phyloP scores from a whole-genome alignment of 2,797 vertebrate species.

The Tinamus major region DNA sequence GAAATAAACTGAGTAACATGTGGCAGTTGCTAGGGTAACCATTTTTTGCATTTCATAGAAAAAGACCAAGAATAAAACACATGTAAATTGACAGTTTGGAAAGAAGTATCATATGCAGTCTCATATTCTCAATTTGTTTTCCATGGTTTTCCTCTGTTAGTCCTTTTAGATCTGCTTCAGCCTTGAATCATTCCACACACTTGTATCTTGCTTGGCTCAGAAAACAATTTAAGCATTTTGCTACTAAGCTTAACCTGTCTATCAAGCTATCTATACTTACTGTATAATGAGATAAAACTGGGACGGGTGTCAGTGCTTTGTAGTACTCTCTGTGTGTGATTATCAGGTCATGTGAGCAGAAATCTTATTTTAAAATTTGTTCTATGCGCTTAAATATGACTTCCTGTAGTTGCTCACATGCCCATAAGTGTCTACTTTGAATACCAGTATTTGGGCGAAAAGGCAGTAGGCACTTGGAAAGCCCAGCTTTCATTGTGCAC shows the following conservation, averaged over 20 bases:
- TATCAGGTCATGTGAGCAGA: conserved; percentile 20
- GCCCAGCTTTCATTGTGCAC: background rate
- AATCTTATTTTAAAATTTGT: background rate
- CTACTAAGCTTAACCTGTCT: background rate
- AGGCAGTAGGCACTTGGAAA: background rate
- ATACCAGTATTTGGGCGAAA: background rate
- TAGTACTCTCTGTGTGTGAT: background rate
- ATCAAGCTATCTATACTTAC: background rate
- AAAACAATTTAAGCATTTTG: background rate
- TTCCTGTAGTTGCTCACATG: conserved; percentile 16
- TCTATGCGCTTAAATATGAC: background rate
- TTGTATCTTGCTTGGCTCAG: background rate
- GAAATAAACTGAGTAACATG: conserved; percentile 65
- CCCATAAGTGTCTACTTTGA: background rate
- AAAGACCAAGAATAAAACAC: conserved; percentile 67
- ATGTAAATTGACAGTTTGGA: conserved; percentile 64
- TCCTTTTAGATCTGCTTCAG: conserved; percentile 29
- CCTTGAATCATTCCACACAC: background rate
- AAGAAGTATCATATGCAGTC: background rate
- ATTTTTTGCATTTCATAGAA: conserved; percentile 74
- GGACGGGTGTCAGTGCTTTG: background rate
- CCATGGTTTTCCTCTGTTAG: background rate
- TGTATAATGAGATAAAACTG: background rate
- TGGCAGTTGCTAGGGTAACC: conserved; percentile 78
- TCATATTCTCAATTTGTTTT: conserved; percentile 43